Evolutionary conservation across 2,113 vertebrate species (phyloP).

Genomic region (Cathartes aura): DNA sequence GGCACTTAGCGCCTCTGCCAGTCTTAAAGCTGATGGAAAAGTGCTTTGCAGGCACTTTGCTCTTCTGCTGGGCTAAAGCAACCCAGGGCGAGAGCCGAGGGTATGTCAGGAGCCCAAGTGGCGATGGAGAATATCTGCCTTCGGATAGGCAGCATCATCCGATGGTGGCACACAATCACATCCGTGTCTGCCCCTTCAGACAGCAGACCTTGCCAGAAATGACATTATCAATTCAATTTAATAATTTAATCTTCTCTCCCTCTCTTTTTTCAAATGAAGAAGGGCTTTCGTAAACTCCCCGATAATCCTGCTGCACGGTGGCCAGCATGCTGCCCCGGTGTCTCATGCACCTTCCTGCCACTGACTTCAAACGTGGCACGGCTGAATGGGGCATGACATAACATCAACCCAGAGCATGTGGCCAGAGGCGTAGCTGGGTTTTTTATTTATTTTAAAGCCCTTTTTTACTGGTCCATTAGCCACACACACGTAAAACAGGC

Average conservation of each 20-base stretch:
- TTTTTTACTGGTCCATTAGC: background rate
- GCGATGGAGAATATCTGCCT: background rate
- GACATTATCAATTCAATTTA: background rate
- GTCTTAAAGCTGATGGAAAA: background rate
- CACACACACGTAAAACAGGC: background rate
- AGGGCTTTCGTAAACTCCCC: background rate
- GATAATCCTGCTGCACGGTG: background rate
- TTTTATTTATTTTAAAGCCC: background rate
- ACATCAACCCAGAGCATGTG: background rate
- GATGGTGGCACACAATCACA: background rate
- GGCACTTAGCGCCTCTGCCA: background rate
- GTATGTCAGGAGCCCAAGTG: background rate
- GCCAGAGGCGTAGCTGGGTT: background rate
- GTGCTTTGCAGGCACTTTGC: background rate
- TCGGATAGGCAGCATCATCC: background rate
- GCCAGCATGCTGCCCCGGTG: rapidly evolving
- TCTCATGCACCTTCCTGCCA: background rate
- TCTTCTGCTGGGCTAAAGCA: background rate
- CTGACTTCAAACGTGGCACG: background rate
- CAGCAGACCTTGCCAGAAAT: background rate
- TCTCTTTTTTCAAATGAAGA: background rate
- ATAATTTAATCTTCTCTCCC: background rate
- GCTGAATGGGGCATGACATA: background rate
- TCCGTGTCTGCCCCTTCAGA: background rate
- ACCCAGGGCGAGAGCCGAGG: background rate